Percentiles rank a stretch among this genome's conserved stretches.
phyloP scores from a whole-genome alignment of 2,113 vertebrate species.

The Clarias batrachus region DNA sequence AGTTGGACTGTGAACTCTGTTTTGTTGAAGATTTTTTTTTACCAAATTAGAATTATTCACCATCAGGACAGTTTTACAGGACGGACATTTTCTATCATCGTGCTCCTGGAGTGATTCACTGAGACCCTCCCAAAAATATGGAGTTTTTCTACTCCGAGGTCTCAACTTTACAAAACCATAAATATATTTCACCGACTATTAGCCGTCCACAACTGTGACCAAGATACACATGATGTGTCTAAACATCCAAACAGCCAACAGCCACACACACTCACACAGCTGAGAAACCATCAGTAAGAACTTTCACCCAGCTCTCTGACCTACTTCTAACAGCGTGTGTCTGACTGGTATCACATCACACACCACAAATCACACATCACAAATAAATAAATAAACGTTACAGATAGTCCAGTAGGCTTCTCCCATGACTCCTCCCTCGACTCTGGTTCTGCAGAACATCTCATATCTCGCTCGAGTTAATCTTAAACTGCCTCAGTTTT shows the following conservation, averaged over 20 bases:
- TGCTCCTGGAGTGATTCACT: no score
- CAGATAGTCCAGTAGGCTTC: no score
- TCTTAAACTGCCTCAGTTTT: background rate
- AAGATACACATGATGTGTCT: background rate
- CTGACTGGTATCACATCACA: background rate
- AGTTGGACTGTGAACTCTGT: no score
- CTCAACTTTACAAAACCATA: background rate
- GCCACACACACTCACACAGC: background rate
- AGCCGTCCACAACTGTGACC: background rate
- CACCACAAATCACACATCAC: no score
- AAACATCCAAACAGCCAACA: background rate
- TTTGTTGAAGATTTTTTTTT: no score
- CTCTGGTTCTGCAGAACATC: background rate
- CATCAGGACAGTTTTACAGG: no score
- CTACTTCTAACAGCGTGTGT: background rate
- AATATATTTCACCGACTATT: background rate
- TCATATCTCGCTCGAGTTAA: background rate
- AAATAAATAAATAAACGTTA: no score
- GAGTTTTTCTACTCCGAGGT: no score
- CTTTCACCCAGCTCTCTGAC: background rate
- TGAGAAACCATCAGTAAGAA: background rate
- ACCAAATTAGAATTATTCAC: no score
- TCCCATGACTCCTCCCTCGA: background rate
- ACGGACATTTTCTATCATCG: no score
- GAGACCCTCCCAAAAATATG: no score